phyloP scores from a whole-genome alignment of 2,113 vertebrate genomes.

The Oxyruncus cristatus region DNA sequence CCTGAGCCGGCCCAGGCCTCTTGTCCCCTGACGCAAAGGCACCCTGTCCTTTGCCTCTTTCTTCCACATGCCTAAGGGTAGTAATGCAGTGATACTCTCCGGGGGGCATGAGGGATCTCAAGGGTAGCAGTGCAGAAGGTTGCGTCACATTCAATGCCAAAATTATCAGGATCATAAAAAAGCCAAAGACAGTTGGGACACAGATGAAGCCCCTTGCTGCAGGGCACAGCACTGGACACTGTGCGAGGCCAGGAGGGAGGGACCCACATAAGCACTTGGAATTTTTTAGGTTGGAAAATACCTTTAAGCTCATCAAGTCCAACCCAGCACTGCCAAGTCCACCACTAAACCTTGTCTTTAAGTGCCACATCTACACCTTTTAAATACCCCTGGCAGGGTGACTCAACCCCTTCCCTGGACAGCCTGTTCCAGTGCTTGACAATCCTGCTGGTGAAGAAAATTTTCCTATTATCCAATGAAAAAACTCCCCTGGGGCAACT shows the following conservation, averaged over 20 bases:
- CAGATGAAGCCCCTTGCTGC: background rate
- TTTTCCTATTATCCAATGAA: background rate
- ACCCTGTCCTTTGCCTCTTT: background rate
- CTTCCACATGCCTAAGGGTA: background rate
- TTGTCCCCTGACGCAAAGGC: rapidly evolving
- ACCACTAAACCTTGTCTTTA: background rate
- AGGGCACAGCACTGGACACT: rapidly evolving
- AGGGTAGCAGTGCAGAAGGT: background rate
- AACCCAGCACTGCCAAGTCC: background rate
- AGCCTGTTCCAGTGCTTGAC: background rate
- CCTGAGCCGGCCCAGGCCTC: rapidly evolving
- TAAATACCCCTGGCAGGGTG: background rate
- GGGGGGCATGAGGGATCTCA: background rate
- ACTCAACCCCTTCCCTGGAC: background rate
- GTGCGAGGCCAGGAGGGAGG: background rate
- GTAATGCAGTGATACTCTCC: rapidly evolving
- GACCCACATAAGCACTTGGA: background rate
- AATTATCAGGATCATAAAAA: background rate
- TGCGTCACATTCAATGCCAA: background rate
- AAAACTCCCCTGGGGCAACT: background rate
- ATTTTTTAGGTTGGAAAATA: background rate
- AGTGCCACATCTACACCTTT: background rate
- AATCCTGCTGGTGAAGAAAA: background rate
- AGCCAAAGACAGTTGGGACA: background rate
- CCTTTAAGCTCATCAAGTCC: background rate